A percentile compares a stretch with the other conserved stretches of the same genome.
Evolutionary conservation across 2,797 vertebrate species (phyloP).

Genomic region (Enteromius radiatus): DNA sequence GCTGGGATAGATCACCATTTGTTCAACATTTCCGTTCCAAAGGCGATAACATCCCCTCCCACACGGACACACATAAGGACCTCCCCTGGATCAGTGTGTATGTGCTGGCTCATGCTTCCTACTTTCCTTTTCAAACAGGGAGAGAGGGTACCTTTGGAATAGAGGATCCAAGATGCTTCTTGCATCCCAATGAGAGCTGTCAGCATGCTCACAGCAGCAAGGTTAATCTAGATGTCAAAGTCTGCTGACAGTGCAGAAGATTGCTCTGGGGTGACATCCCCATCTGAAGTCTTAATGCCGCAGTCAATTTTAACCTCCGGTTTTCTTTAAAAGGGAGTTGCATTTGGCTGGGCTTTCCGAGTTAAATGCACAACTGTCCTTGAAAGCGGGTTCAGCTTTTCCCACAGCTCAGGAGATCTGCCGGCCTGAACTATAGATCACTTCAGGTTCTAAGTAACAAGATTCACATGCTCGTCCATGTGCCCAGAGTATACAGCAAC

Average conservation of each 20-base stretch:
- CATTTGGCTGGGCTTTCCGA: slow-evolving; percentile 16
- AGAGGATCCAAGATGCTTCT: slow-evolving; percentile 37
- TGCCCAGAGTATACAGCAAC: slow-evolving; percentile 8
- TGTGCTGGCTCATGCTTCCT: slow-evolving; percentile 11
- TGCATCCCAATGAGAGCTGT: slow-evolving; percentile 76
- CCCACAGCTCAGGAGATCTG: slow-evolving; percentile 36
- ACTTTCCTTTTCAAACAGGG: slow-evolving; percentile 25
- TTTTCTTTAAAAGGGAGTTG: too few relatives aligned
- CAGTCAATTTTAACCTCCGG: slow-evolving; percentile 80
- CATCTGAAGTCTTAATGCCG: slow-evolving; percentile 81
- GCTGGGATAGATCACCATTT: not conserved
- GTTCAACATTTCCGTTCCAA: slow-evolving; percentile 5
- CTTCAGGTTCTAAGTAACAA: slow-evolving; percentile 23
- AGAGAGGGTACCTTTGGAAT: slow-evolving; percentile 26
- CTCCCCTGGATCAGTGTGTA: slow-evolving; percentile 22
- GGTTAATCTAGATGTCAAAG: slow-evolving; percentile 85
- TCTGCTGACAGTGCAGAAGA: slow-evolving; percentile 78
- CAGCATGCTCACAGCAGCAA: slow-evolving; percentile 74
- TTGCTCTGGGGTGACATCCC: slow-evolving; percentile 77
- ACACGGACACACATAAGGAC: not conserved
- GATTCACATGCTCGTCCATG: slow-evolving; percentile 16
- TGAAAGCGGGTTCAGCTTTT: slow-evolving; percentile 14
- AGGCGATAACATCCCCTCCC: not conserved
- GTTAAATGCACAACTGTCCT: slow-evolving; percentile 28
- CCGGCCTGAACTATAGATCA: slow-evolving; percentile 38